These are phyloP conservation scores for Poeciliopsis presidionis DNA, from an alignment of 2,797 vertebrate genomes.

Conservation along the genomic window DNA sequence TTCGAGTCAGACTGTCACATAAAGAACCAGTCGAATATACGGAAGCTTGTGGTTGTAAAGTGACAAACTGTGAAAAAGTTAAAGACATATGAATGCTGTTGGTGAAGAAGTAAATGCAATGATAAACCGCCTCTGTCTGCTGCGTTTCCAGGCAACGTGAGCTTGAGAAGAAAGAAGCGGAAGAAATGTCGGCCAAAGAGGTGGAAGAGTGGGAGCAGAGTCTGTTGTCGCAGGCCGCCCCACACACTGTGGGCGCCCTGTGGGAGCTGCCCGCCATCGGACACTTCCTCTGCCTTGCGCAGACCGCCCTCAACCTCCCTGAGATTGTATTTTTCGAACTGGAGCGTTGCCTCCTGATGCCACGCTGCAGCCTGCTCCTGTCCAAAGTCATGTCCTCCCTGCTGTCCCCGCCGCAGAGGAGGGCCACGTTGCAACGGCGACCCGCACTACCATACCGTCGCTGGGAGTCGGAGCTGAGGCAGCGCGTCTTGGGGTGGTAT, in stretches of 20 bases:
- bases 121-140: constrained; percentile 1
- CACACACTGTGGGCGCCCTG: constrained; percentile 87
- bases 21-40: neutral
- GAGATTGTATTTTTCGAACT: constrained; percentile 97
- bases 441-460: constrained; percentile 88
- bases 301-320: constrained; percentile 93
- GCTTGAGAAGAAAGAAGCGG: constrained; percentile 93
- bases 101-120: constrained; percentile 6
- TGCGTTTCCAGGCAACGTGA: constrained; percentile 87
- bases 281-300: constrained; percentile 97
- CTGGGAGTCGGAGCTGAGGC: constrained; percentile 93
- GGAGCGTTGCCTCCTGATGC: constrained; percentile 96
- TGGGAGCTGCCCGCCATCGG: constrained; percentile 99
- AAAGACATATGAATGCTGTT: neutral
- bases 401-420: constrained; percentile 88
- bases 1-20: neutral
- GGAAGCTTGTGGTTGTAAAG: neutral
- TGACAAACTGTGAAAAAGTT: neutral
- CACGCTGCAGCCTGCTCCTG: constrained; percentile 92
- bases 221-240: constrained; percentile 88
- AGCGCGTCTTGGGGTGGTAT: constrained; percentile 92
- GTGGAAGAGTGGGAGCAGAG: constrained; percentile 94
- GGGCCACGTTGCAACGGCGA: constrained; percentile 88
- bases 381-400: constrained; percentile 98
- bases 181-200: constrained; percentile 94